Evolutionary conservation across 2,888 invertebrate genomes (phyloP).

Genomic region (Aplocera efformata): DNA sequence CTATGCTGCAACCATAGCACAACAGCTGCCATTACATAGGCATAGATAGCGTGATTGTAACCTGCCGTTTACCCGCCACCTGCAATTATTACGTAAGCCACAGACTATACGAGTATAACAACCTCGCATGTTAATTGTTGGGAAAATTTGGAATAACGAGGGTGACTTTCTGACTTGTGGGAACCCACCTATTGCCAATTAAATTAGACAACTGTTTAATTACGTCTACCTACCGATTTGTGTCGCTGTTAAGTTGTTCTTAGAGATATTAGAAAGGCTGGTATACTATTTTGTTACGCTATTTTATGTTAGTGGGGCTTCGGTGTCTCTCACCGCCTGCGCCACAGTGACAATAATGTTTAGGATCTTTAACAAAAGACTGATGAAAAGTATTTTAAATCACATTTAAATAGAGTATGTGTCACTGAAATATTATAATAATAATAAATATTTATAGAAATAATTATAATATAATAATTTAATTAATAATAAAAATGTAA

Average conservation of each 20-base stretch:
- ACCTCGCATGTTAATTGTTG: conserved; percentile 67
- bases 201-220: conserved; percentile 76
- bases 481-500: too few species aligned
- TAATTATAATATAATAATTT: too few species aligned
- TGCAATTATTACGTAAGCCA: conserved; percentile 57
- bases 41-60: conserved; percentile 47
- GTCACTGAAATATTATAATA: too few species aligned
- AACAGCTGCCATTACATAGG: conserved; percentile 25
- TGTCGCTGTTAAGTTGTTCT: conserved; percentile 45
- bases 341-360: too few species aligned
- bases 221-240: conserved; percentile 55
- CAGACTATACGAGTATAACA: conserved; percentile 23
- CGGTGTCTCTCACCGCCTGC: too few species aligned
- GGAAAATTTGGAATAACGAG: conserved; percentile 67
- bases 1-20: not conserved
- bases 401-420: too few species aligned
- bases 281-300: not conserved
- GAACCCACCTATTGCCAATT: conserved; percentile 77
- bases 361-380: too few species aligned
- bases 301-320: not conserved
- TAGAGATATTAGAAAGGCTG: conserved; percentile 3
- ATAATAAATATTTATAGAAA: too few species aligned
- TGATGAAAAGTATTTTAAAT: too few species aligned
- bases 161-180: conserved; percentile 73
- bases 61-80: conserved; percentile 50